Evolutionary conservation across 2,113 vertebrate species (phyloP).

Genomic region (Planiliza haematocheilus): DNA sequence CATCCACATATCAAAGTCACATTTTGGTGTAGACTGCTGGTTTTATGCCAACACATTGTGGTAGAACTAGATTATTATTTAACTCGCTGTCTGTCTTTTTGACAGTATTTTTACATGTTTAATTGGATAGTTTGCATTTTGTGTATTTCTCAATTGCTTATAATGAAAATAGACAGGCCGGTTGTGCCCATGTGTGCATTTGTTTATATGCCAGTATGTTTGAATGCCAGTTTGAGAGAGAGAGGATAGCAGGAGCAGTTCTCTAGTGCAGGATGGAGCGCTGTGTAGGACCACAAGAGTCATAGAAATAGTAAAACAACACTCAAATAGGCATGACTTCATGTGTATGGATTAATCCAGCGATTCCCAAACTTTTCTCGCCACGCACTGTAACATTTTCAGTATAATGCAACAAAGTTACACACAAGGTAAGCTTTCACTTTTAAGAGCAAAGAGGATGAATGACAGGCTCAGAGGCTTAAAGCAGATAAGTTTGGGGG

Average conservation of each 20-base stretch:
- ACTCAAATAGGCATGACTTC: no score
- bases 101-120: background rate
- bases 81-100: background rate
- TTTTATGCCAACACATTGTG: no score
- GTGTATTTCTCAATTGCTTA: background rate
- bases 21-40: background rate
- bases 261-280: background rate
- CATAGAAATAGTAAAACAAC: no score
- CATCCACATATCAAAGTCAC: background rate
- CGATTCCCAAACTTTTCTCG: no score
- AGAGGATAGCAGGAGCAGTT: background rate
- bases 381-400: no score
- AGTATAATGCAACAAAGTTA: no score
- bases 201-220: background rate
- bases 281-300: no score
- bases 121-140: background rate
- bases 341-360: no score
- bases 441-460: no score
- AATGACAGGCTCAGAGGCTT: no score
- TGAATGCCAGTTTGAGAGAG: background rate
- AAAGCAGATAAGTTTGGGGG: no score
- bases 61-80: background rate
- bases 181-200: background rate
- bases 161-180: slow-evolving; percentile 1
- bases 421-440: no score